phyloP scores from a whole-genome alignment of 1,140 invertebrate species.

The Leptopilina clavipes region DNA sequence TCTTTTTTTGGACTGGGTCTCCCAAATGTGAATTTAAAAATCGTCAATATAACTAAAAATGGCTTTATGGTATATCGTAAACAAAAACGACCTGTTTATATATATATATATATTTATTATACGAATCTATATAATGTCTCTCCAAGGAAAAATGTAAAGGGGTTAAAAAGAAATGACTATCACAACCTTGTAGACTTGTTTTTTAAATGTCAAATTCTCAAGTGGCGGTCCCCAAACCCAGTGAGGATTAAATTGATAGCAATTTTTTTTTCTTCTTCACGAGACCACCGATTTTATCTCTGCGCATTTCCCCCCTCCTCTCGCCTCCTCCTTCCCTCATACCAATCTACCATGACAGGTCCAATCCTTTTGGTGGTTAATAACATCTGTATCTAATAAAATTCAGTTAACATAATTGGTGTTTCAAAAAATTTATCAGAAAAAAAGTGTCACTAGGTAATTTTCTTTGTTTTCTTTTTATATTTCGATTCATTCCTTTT shows the following conservation, averaged over 20 bases:
- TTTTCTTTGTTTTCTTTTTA: background rate
- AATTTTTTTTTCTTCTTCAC: conserved; percentile 46
- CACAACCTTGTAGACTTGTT: conserved; percentile 35
- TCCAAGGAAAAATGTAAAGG: background rate
- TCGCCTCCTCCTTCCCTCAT: background rate
- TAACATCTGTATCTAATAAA: conserved; percentile 2
- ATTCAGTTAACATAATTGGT: background rate
- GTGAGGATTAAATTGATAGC: conserved; percentile 49
- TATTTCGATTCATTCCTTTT: background rate
- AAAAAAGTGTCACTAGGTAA: background rate
- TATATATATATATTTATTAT: no score
- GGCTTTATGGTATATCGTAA: background rate
- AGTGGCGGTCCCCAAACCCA: background rate
- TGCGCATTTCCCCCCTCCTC: background rate
- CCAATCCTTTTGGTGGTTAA: background rate
- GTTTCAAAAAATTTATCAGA: background rate
- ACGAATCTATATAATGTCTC: background rate
- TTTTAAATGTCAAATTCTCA: background rate
- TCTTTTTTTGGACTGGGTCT: background rate
- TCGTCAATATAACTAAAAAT: background rate
- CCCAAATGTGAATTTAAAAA: background rate
- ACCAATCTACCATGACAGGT: conserved; percentile 37
- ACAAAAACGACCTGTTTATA: background rate
- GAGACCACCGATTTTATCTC: conserved; percentile 38
- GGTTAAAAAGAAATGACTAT: background rate